Conservation (phyloP, 2,797 vertebrate genomes). For the Lateolabrax maculatus region DNA sequence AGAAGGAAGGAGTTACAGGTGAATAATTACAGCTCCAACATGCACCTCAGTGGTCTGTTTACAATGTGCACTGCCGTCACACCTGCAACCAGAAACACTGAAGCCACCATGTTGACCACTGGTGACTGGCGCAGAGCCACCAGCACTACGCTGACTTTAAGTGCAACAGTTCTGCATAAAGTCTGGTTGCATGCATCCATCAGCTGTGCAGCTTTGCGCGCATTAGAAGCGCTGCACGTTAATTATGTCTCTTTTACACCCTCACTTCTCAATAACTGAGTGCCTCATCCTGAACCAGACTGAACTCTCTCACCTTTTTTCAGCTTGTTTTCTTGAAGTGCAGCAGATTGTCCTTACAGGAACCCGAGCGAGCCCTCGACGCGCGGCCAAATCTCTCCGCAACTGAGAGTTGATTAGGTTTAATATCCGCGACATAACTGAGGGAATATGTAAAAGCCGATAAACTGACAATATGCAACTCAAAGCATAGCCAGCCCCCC, state of each 20-base stretch:
- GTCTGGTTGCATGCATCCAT: background rate
- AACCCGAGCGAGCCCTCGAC: slow-evolving; percentile 15
- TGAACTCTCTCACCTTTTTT: slow-evolving; percentile 62
- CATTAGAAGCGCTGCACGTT: background rate
- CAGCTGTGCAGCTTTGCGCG: slow-evolving; percentile 12
- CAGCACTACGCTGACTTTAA: background rate
- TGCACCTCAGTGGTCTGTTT: background rate
- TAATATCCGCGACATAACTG: slow-evolving; percentile 78
- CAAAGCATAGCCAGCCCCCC: slow-evolving; percentile 23
- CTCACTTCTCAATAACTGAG: background rate
- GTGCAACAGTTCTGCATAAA: background rate
- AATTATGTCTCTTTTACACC: accelerated
- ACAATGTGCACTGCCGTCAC: background rate
- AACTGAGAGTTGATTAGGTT: slow-evolving; percentile 51
- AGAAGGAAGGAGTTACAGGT: background rate
- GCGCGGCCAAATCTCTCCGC: slow-evolving; percentile 56
- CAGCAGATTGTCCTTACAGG: slow-evolving; percentile 72
- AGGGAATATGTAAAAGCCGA: background rate
- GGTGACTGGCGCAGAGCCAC: background rate
- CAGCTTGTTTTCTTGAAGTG: slow-evolving; percentile 58
- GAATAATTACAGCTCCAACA: background rate
- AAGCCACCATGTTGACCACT: background rate
- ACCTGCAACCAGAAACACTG: background rate
- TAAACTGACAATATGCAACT: background rate
- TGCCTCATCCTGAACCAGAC: background rate